Conservation (phyloP, 2,113 vertebrate species). For the Ameiurus melas region DNA sequence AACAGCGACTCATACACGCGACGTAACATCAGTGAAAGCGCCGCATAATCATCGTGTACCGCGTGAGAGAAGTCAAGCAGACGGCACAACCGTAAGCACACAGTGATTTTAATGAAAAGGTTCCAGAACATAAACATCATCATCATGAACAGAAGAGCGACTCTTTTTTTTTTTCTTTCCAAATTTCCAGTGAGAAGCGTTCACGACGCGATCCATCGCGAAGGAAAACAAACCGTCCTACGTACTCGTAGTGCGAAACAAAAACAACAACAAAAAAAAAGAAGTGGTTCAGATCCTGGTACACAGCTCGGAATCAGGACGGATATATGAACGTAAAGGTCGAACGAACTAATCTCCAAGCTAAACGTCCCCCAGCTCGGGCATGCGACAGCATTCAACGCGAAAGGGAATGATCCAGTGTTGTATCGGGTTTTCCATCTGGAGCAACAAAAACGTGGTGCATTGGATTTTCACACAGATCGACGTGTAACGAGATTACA, state of each 20-base stretch:
- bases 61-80: neutral
- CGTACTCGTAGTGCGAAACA: neutral
- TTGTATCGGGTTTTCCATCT: slow-evolving; percentile 1
- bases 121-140: slow-evolving; percentile 65
- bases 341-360: neutral
- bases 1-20: too few species aligned
- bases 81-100: neutral
- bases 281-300: slow-evolving; percentile 16
- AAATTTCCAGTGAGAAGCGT: slow-evolving; percentile 14
- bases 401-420: slow-evolving; percentile 27
- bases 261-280: neutral
- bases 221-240: slow-evolving; percentile 7
- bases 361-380: slow-evolving; percentile 1
- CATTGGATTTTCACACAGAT: slow-evolving; percentile 12
- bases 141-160: slow-evolving; percentile 58
- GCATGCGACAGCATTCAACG: slow-evolving; percentile 29
- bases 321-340: neutral
- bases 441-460: neutral
- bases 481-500: neutral
- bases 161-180: slow-evolving; percentile 6
- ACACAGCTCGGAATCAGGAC: slow-evolving; percentile 23
- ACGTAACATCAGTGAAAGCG: neutral
- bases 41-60: neutral
- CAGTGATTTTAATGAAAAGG: slow-evolving; percentile 68
- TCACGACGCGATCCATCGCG: slow-evolving; percentile 14